Percentiles rank a stretch among this genome's conserved stretches.
These are phyloP conservation scores for Micoletzkya japonica DNA, from an alignment of 2,888 invertebrate genomes.

Conservation along the genomic window DNA sequence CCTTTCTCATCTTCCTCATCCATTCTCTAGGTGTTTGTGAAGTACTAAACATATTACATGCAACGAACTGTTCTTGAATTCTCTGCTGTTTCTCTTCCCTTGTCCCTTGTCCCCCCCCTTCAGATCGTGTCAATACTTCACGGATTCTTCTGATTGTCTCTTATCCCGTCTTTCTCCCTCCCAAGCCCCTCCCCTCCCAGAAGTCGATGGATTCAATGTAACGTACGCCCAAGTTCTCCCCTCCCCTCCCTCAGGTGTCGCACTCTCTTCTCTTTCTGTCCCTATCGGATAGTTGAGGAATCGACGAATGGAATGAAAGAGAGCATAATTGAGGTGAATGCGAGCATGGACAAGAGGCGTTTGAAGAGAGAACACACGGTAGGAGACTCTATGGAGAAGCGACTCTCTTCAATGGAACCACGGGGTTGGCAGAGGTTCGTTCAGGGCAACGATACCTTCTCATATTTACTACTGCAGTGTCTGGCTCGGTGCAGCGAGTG, in stretches of 20 bases:
- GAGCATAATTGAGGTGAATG: neutral
- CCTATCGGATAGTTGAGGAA: neutral
- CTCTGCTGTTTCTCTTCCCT: neutral
- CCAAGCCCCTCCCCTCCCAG: conserved; percentile 11
- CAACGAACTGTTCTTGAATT: neutral
- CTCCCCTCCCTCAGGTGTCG: neutral
- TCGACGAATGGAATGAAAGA: neutral
- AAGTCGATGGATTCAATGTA: conserved; percentile 26
- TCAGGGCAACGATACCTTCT: neutral
- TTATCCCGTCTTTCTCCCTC: conserved; percentile 14
- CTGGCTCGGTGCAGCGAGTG: conserved; percentile 3
- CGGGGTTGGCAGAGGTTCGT: conserved; percentile 7
- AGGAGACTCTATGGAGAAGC: conserved; percentile 7
- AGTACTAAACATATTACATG: neutral
- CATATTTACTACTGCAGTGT: neutral
- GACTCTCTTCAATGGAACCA: conserved; percentile 18
- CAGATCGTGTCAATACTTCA: conserved; percentile 22
- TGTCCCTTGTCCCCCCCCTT: neutral
- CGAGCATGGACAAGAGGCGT: neutral
- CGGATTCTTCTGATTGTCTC: conserved; percentile 19
- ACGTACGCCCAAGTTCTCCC: conserved; percentile 1
- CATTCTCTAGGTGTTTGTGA: neutral
- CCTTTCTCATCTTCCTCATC: neutral
- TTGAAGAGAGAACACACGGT: neutral
- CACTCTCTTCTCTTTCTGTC: neutral